Percentiles rank a stretch among this genome's conserved stretches.
These are phyloP conservation scores for Monopterus albus DNA, from an alignment of 2,113 vertebrate genomes.

Conservation along the genomic window DNA sequence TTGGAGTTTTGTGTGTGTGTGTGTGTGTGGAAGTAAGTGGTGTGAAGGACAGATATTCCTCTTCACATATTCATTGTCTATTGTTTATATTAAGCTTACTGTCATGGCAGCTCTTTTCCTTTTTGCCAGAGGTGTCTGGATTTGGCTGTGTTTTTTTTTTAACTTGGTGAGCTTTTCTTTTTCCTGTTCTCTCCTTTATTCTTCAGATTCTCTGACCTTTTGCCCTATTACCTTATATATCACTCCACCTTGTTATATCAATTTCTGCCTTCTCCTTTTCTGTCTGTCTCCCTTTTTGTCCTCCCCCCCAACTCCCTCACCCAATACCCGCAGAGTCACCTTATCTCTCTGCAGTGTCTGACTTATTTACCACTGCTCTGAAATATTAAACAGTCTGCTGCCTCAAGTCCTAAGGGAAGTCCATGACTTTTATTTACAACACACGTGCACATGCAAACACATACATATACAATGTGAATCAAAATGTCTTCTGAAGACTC, in stretches of 20 bases:
- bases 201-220: constrained; percentile 53
- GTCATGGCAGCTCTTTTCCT: background rate
- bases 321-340: constrained; percentile 68
- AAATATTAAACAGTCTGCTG: constrained; percentile 80
- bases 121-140: background rate
- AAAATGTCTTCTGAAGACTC: constrained; percentile 16
- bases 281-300: constrained; percentile 3
- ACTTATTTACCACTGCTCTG: constrained; percentile 80
- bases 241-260: constrained; percentile 33
- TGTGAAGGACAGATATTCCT: constrained; percentile 3
- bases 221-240: constrained; percentile 33
- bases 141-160: constrained; percentile 10
- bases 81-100: background rate
- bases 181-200: background rate
- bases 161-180: background rate
- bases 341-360: constrained; percentile 79
- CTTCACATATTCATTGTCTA: background rate
- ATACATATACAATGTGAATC: constrained; percentile 15
- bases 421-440: constrained; percentile 58
- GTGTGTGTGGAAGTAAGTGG: background rate
- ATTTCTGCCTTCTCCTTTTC: constrained; percentile 30
- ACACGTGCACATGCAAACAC: constrained; percentile 1
- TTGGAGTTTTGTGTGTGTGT: background rate
- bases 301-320: constrained; percentile 26
- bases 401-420: constrained; percentile 64